Percentiles rank a stretch among this genome's conserved stretches.
These are phyloP conservation scores for Dicrurus megarhynchus DNA, from an alignment of 2,113 vertebrate genomes.

Conservation along the genomic window DNA sequence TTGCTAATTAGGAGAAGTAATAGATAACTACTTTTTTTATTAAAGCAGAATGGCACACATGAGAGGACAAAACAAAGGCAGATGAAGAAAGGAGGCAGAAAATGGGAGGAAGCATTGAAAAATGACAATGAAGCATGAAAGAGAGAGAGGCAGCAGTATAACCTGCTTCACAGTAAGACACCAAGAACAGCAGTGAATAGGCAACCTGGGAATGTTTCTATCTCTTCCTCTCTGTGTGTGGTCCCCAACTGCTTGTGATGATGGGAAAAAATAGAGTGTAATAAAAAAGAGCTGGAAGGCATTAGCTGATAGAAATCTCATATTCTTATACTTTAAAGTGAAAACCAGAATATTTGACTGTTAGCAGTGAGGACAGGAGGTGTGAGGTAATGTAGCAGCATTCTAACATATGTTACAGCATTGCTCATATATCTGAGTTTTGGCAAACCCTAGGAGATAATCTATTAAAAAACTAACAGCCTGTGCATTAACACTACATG, in stretches of 20 bases:
- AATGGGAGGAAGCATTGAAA: neutral
- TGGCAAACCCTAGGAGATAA: conserved; percentile 1
- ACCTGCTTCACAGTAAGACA: neutral
- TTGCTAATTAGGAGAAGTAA: neutral
- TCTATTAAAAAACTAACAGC: conserved; percentile 4
- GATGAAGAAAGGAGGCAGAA: neutral
- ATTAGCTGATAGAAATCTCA: conserved; percentile 33
- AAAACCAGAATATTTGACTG: conserved; percentile 34
- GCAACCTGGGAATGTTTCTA: neutral
- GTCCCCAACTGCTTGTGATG: neutral
- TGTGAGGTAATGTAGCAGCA: conserved; percentile 5
- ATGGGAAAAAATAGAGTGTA: neutral
- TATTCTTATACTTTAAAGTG: neutral
- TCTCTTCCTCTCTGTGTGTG: neutral
- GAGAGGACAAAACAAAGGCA: neutral
- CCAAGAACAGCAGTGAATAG: neutral
- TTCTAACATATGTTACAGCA: conserved; percentile 46
- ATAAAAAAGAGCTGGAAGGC: conserved; percentile 26
- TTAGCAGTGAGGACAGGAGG: conserved; percentile 40
- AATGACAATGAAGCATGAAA: neutral
- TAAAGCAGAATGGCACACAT: neutral
- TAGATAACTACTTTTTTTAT: neutral
- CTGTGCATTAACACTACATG: neutral
- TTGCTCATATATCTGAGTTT: conserved; percentile 42
- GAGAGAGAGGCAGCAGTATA: neutral